A percentile compares a stretch with the other conserved stretches of the same genome.
Conservation (phyloP, 92 coral and sea anemone species). For the Blastomussa wellsi region DNA sequence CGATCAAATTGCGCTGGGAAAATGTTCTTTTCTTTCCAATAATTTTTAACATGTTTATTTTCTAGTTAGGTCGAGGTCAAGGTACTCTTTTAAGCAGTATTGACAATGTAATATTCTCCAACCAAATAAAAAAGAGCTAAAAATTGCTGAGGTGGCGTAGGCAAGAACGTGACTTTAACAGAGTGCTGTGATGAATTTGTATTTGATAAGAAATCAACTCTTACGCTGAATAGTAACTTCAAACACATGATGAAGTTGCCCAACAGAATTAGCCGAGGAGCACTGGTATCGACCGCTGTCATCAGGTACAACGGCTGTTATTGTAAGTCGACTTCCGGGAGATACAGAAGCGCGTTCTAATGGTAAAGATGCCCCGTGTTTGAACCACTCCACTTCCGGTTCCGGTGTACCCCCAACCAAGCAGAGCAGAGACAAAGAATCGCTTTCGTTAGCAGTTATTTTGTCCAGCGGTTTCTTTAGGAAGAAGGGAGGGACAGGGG, state of each 20-base stretch:
- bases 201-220: conserved; percentile 20
- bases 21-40: no score
- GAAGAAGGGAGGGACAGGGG: conserved; percentile 70
- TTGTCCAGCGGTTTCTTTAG: conserved; percentile 66
- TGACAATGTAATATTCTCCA: not conserved
- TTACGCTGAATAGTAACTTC: conserved; percentile 71
- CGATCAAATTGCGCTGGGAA: no score
- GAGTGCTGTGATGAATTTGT: conserved; percentile 31
- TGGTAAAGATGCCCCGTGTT: conserved; percentile 49
- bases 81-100: not conserved
- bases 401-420: conserved; percentile 55
- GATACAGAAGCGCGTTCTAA: conserved; percentile 42
- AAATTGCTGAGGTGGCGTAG: not conserved
- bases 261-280: conserved; percentile 56
- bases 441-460: conserved; percentile 45
- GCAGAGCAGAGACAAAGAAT: conserved; percentile 54
- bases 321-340: conserved; percentile 42
- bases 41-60: no score
- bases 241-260: conserved; percentile 56
- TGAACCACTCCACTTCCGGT: conserved; percentile 67
- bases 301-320: conserved; percentile 48
- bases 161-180: not conserved
- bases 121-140: not conserved
- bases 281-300: conserved; percentile 87
- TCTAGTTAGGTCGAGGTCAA: no score